Base-by-base conservation (phyloP, 2,797 vertebrate genomes). In the Enteromius treurensis region DNA sequence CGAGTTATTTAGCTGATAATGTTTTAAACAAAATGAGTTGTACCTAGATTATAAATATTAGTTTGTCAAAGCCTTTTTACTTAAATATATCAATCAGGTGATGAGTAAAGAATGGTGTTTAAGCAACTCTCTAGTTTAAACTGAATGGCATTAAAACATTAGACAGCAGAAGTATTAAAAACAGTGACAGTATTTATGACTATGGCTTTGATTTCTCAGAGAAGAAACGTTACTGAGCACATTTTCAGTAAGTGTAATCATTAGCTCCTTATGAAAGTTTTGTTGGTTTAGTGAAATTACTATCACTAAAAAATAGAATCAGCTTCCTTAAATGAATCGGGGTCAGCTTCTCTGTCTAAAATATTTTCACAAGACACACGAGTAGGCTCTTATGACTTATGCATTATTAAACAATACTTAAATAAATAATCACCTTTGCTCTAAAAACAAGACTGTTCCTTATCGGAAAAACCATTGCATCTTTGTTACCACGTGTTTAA, bases 341-440 rank as follows among this genome's bases (percentile, higher is more conserved):
- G 21, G 77, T 68, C 64, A 68, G 45, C 45, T 17, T 53, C 14
- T 53, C 21, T 3, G 3, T 65, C 6, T 45, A 3, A 74, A 53
- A 62, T 23, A 49, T 51, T 79, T 37, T 37, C 45, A 32, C 45
- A 53, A 68, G 13, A 17, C 45, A 53, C 1, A 4, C 0, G 14
- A 51, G 45, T 37, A 79, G 23, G 11, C 64, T 40, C 21, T 53
- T 1, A 26, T 40, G 47, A 53, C 77, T 34, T 67, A 26, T 79
- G 23, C 40, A 79, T 79, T 37, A 67, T 34, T 53, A 32, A 67
- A 68, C 68, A 37, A 68, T 53, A 40, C 45, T 32, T 70, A 58
- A 70, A 80, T 70, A 58, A 71, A 60, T 71, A 62, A 80, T 47
- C 23, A 49, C 53, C 23, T 55, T 70, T 6, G 2, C 23, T 70